A percentile compares a stretch with the other conserved stretches of the same genome.
These are phyloP conservation scores for Lytechinus pictus DNA, from an alignment of 35 echinoderm and acorn worm genomes.

Conservation along the genomic window DNA sequence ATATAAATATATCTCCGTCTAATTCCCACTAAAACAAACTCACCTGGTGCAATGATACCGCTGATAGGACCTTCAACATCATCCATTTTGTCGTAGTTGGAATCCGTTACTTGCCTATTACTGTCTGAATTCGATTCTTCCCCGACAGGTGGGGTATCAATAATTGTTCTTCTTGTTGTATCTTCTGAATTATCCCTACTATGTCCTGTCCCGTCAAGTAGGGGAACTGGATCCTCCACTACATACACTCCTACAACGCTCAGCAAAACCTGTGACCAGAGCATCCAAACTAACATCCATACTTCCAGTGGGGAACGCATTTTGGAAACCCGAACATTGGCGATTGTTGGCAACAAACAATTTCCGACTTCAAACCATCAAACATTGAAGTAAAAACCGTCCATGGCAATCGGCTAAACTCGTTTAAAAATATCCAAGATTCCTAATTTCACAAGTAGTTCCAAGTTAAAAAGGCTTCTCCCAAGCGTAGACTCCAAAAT, in stretches of 20 bases:
- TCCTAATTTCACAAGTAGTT: not conserved
- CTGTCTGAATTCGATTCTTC: not conserved
- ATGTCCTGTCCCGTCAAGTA: not conserved
- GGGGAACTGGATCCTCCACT: not conserved
- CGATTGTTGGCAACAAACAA: slow-evolving; percentile 23
- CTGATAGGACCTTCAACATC: slow-evolving; percentile 27
- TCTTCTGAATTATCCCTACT: slow-evolving; percentile 4
- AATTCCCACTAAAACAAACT: not conserved
- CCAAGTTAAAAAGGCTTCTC: not conserved
- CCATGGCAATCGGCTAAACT: not conserved
- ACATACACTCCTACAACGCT: slow-evolving; percentile 40
- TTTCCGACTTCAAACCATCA: not conserved
- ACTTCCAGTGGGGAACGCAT: slow-evolving; percentile 40
- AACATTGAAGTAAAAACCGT: not conserved
- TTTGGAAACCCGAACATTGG: slow-evolving; percentile 28
- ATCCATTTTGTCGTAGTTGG: not conserved
- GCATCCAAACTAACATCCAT: slow-evolving; percentile 31
- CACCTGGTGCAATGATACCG: not conserved
- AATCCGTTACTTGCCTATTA: not conserved
- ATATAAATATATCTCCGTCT: not conserved
- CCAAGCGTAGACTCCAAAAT: not conserved
- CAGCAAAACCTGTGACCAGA: not conserved
- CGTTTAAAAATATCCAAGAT: not conserved
- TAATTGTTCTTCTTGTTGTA: not conserved
- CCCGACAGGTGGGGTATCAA: not conserved